phyloP scores from a whole-genome alignment of 2,888 invertebrate species.

The Capitulum mitella region DNA sequence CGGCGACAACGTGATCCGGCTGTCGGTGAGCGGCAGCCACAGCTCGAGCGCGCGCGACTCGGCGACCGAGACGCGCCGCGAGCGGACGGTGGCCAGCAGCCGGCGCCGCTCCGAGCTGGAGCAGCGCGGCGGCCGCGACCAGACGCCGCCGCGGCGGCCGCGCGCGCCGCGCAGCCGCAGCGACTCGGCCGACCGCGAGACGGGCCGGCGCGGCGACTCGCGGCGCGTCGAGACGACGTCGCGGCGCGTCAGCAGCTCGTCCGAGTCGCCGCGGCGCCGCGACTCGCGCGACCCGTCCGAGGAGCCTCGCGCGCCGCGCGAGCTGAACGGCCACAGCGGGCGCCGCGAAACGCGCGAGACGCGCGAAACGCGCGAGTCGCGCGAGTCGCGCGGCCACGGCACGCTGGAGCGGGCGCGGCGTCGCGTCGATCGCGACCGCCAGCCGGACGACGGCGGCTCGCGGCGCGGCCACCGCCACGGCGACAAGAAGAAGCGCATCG shows the following conservation, averaged over 20 bases:
- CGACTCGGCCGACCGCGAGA: background rate
- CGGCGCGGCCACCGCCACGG: background rate
- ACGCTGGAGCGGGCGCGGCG: background rate
- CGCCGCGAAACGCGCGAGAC: background rate
- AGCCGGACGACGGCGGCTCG: background rate
- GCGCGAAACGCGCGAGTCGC: background rate
- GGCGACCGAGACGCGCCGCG: no score
- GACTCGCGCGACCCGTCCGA: background rate
- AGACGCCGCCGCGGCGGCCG: background rate
- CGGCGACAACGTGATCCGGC: slow-evolving; percentile 11
- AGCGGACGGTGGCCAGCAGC: background rate
- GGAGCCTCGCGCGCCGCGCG: background rate
- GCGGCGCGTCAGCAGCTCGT: slow-evolving; percentile 1
- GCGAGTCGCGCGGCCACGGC: background rate
- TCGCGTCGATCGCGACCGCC: background rate
- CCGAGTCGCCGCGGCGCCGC: slow-evolving; percentile 7
- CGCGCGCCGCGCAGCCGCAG: background rate
- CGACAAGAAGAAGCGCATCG: slow-evolving; percentile 33
- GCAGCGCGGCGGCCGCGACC: background rate
- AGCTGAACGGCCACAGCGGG: slow-evolving; percentile 12
- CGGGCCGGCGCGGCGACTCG: background rate
- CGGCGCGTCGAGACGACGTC: background rate
- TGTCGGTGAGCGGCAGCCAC: slow-evolving; percentile 18
- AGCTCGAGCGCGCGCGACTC: background rate
- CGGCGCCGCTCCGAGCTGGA: background rate